phyloP scores from a whole-genome alignment of 2,113 vertebrate species.

The Ptyas mucosa region DNA sequence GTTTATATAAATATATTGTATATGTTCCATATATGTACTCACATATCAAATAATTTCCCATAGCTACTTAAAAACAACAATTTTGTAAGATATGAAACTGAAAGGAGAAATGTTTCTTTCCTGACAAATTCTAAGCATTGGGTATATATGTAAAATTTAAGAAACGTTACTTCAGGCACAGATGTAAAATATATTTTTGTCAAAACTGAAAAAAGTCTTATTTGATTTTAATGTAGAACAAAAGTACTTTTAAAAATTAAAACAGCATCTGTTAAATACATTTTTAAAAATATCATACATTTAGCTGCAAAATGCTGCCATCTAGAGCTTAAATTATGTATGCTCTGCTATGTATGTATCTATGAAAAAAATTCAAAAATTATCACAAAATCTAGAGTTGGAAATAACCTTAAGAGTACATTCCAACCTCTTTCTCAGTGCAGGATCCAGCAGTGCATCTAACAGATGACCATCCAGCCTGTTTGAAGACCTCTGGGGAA shows the following conservation, averaged over 20 bases:
- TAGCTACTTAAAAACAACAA: not conserved
- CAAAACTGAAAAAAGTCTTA: not conserved
- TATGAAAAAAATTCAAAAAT: not conserved
- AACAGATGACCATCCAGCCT: not conserved
- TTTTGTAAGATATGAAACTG: not conserved
- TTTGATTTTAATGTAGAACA: not conserved
- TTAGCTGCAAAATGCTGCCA: constrained; percentile 14
- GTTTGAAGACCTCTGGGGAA: not conserved
- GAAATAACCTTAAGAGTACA: not conserved
- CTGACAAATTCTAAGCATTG: not conserved
- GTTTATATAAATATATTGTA: not conserved
- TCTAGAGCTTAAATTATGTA: not conserved
- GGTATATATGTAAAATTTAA: not conserved
- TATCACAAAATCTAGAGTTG: not conserved
- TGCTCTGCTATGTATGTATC: not conserved
- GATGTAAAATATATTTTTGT: not conserved
- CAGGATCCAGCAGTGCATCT: not conserved
- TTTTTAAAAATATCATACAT: not conserved
- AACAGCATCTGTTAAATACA: not conserved
- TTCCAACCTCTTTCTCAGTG: not conserved
- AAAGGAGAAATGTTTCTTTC: not conserved
- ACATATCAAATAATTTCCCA: not conserved
- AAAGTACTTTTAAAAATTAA: not conserved
- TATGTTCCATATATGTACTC: not conserved
- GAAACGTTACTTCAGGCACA: not conserved